phyloP scores from a whole-genome alignment of 1,140 invertebrate genomes.

The Penaeus indicus region DNA sequence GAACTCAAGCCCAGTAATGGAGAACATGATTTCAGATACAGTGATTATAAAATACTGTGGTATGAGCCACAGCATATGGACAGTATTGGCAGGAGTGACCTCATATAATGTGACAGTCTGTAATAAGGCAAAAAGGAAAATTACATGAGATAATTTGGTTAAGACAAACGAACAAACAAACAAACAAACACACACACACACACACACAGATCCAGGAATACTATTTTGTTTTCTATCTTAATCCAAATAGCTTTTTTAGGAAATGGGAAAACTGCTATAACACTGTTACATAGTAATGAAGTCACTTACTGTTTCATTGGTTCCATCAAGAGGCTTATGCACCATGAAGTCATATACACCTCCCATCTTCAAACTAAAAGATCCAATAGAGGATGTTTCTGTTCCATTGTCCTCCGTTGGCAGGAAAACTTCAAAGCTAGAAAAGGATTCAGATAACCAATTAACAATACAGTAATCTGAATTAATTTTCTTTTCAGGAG shows the following conservation, averaged over 20 bases:
- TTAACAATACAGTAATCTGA: neutral
- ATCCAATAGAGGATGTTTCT: neutral
- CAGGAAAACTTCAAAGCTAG: conserved; percentile 34
- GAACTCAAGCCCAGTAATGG: conserved; percentile 91
- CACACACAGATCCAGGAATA: no score
- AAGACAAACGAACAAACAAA: no score
- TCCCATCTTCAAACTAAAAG: conserved; percentile 33
- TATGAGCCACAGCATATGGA: conserved; percentile 87
- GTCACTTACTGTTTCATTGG: conserved; percentile 2
- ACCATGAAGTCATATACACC: conserved; percentile 52
- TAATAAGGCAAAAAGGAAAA: conserved; percentile 17
- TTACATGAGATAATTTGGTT: neutral
- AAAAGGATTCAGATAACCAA: neutral
- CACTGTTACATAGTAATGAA: no score
- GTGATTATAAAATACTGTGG: conserved; percentile 92
- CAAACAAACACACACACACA: no score
- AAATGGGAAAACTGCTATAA: no score
- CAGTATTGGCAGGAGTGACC: conserved; percentile 78
- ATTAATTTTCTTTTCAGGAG: no score
- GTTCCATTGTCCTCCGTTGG: neutral
- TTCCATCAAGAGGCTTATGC: conserved; percentile 5
- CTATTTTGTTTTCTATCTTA: no score
- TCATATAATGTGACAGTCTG: conserved; percentile 40
- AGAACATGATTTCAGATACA: conserved; percentile 88
- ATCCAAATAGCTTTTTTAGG: no score